A percentile compares a stretch with the other conserved stretches of the same genome.
Evolutionary conservation across 2,113 vertebrate genomes (phyloP).

Genomic region (Cromileptes altivelis): DNA sequence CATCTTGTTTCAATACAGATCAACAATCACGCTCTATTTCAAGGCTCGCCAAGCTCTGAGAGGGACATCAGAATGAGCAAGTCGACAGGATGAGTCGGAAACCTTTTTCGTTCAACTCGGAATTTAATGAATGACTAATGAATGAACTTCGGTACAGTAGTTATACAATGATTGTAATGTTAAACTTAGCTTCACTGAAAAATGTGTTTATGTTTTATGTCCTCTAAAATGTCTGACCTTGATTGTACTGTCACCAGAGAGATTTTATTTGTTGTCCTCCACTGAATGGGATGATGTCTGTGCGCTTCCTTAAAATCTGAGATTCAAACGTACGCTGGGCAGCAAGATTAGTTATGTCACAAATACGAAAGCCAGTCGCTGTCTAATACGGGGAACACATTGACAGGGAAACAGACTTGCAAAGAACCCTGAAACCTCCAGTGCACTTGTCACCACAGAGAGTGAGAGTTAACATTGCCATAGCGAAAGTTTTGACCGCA

Average conservation of each 20-base stretch:
- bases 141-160: background rate
- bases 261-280: background rate
- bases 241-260: background rate
- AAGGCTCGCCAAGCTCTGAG: background rate
- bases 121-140: constrained; percentile 15
- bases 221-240: background rate
- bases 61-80: background rate
- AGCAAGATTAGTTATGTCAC: no score
- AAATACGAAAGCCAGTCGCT: no score
- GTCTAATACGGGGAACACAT: no score
- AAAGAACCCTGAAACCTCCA: no score
- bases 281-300: no score
- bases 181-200: background rate
- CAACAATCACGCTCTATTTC: background rate
- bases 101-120: background rate
- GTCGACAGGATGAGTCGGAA: background rate
- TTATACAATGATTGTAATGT: background rate
- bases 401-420: no score
- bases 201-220: no score
- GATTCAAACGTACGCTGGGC: no score
- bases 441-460: no score
- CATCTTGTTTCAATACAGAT: constrained; percentile 12
- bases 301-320: no score
- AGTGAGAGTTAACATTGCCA: no score
- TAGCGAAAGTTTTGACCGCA: no score